These are phyloP conservation scores for Lysandra bellargus DNA, from an alignment of 2,888 invertebrate species.

Conservation along the genomic window DNA sequence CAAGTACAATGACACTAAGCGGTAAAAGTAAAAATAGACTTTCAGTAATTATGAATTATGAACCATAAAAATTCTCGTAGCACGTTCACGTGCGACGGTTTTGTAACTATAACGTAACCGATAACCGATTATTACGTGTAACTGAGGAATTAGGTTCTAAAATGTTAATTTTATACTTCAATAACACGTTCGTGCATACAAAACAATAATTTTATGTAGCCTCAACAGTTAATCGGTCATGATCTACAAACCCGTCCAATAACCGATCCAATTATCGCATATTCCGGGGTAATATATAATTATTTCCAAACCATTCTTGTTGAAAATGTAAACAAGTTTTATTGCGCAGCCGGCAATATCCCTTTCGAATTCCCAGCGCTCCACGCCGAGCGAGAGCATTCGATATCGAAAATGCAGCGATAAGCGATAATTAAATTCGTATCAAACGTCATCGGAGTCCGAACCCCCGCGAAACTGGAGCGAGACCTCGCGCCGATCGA, in stretches of 20 bases:
- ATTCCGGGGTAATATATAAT: constrained; percentile 3
- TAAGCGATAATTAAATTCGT: constrained; percentile 10
- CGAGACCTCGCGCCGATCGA: constrained; percentile 64
- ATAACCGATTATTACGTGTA: background rate
- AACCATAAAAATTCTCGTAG: background rate
- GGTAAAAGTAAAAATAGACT: constrained; percentile 1
- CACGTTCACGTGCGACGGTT: background rate
- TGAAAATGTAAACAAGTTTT: constrained; percentile 30
- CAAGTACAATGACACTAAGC: constrained; percentile 24
- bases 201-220: background rate
- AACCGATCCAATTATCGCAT: constrained; percentile 3
- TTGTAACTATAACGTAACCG: background rate
- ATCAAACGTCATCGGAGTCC: background rate
- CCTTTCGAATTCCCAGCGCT: constrained; percentile 33
- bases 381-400: constrained; percentile 14
- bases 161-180: background rate
- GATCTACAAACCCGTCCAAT: constrained; percentile 6
- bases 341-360: constrained; percentile 29
- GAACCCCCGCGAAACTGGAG: constrained; percentile 50
- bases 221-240: background rate
- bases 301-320: constrained; percentile 24
- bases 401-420: constrained; percentile 1
- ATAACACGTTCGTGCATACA: background rate
- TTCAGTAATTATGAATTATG: background rate
- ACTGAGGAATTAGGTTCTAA: background rate